Base-by-base conservation (phyloP, 2,888 invertebrate genomes). In the Masnerella sp. region DNA sequence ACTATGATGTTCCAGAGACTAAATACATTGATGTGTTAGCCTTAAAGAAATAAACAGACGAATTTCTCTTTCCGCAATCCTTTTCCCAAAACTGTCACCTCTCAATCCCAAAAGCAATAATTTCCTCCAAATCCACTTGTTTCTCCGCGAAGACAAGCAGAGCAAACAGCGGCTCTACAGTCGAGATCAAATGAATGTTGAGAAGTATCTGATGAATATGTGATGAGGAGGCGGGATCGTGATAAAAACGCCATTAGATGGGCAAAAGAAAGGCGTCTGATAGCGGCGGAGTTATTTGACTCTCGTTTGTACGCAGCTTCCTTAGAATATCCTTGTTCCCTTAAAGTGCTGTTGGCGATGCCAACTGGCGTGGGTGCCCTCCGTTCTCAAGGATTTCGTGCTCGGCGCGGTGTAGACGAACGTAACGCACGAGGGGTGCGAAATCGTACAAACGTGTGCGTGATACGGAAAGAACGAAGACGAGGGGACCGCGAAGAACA, bases 271-370 rank as follows among this genome's bases (percentile, higher is more conserved):
- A 43, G 12, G 14, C 25, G 72, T 51, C 47, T 34, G 59, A 47
- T 47, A 30, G 52, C 47, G 28, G 30, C 17, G 36, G 70, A 68
- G 74, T 76, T 77, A 81, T 81, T 82, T 77, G 64, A 78, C 73
- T 78, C 76, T 79, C 79, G 78, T 80, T 65, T 74, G 76, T 69
- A 64, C 69, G 65, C 75, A 78, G 79, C 78, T 84, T 84, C 79
- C 84, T 85, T 85, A 82, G 83, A 85, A 84, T 78, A 83, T 83
- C 80, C 83, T 83, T 79, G 82, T 81, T 77, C 79, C 80, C 80
- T 77, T 75, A 79, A 76, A 78, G 81, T 80, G 78, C 77, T 77
- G 79, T 79, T 77, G 79, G 72, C 75, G 75, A 77, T 77, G 77
- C 67, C 75, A 75, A 77, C 61, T 67, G 75, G 62, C 61, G 69